Conservation (phyloP, 1,140 invertebrate species). For the Leptinotarsa texana region DNA sequence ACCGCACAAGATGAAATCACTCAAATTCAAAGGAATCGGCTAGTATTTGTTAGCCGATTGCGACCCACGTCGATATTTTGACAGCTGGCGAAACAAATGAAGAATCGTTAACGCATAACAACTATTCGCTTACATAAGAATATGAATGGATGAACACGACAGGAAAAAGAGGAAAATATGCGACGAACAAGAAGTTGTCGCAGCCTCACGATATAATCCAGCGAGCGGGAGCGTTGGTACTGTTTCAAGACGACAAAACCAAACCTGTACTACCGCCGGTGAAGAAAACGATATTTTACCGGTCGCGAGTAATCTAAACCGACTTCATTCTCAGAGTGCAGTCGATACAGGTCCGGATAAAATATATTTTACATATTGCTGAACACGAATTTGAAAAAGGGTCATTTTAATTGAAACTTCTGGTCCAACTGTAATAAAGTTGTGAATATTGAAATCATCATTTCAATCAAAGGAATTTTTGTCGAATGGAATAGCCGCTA, state of each 20-base stretch:
- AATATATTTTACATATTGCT: neutral
- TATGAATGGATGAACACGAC: neutral
- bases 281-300: conserved; percentile 11
- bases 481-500: too few species aligned
- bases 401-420: too few species aligned
- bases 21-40: neutral
- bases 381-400: too few species aligned
- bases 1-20: neutral
- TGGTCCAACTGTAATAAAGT: too few species aligned
- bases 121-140: neutral
- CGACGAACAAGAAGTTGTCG: neutral
- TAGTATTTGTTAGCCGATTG: neutral
- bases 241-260: neutral
- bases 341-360: conserved; percentile 1
- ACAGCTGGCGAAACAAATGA: too few species aligned
- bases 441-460: too few species aligned
- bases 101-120: neutral
- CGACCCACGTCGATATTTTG: too few species aligned
- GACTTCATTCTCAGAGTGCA: conserved; percentile 10
- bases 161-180: neutral
- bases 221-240: conserved; percentile 1
- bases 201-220: neutral
- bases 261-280: conserved; percentile 15
- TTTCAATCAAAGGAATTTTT: too few species aligned
- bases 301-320: conserved; percentile 7